These are phyloP conservation scores for Heliothis virescens DNA, from an alignment of 1,140 invertebrate species.

Conservation along the genomic window DNA sequence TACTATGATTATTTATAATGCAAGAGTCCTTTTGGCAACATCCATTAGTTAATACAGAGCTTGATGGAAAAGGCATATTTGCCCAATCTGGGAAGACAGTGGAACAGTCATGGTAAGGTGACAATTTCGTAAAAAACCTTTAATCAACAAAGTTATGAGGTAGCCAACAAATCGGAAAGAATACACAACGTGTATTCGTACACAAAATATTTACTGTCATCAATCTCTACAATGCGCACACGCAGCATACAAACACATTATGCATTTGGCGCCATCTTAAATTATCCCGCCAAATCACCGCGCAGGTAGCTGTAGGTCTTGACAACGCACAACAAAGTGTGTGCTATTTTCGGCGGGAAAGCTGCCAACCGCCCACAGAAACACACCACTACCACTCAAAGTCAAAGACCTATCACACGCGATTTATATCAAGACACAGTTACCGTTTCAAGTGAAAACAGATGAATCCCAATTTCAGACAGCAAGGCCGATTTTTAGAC, in stretches of 20 bases:
- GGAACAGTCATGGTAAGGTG: no score
- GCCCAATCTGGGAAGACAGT: no score
- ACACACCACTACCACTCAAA: conserved; percentile 23
- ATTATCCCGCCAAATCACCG: conserved; percentile 20
- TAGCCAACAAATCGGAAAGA: no score
- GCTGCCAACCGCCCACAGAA: conserved; percentile 52
- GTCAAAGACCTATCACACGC: conserved; percentile 57
- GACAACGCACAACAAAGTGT: conserved; percentile 16
- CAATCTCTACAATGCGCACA: not conserved
- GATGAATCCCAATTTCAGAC: not conserved
- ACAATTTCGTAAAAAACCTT: no score
- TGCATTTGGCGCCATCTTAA: conserved; percentile 19
- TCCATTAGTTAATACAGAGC: no score
- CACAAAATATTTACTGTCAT: not conserved
- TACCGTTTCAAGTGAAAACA: conserved; percentile 4
- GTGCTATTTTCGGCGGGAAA: conserved; percentile 49
- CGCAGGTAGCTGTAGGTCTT: not conserved
- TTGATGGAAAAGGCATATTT: no score
- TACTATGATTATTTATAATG: no score
- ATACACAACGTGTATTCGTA: not conserved
- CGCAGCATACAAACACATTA: not conserved
- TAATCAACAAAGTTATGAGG: no score
- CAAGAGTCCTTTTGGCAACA: no score
- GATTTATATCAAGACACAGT: not conserved
- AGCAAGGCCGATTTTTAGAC: not conserved